Conservation (phyloP, 2,113 vertebrate genomes). For the Procavia capensis region DNA sequence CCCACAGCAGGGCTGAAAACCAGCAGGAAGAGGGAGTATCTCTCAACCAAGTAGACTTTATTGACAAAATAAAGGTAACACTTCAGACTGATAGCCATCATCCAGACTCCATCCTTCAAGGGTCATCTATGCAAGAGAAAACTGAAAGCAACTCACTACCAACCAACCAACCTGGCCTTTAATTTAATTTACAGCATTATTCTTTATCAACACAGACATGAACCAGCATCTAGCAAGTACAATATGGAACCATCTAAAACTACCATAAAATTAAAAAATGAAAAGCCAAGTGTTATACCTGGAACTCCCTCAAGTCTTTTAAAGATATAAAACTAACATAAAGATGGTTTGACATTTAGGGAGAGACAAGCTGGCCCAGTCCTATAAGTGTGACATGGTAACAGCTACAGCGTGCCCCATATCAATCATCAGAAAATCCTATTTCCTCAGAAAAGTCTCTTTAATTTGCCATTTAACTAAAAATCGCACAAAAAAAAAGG, state of each 20-base stretch:
- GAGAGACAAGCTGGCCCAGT: neutral
- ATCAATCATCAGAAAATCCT: neutral
- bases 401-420: neutral
- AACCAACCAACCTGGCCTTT: neutral
- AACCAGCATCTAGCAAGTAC: neutral
- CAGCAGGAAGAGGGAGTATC: neutral
- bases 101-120: neutral
- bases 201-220: neutral
- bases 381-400: neutral
- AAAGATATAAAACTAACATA: slow-evolving; percentile 44
- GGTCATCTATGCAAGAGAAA: neutral
- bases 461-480: slow-evolving; percentile 43
- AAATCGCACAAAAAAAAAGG: slow-evolving; percentile 19
- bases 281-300: slow-evolving; percentile 30
- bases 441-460: slow-evolving; percentile 12
- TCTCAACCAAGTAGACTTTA: neutral
- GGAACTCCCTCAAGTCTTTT: slow-evolving; percentile 5
- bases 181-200: neutral
- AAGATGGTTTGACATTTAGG: neutral
- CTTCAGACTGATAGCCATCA: neutral
- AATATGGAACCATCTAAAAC: neutral
- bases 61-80: neutral
- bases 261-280: neutral
- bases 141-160: slow-evolving; percentile 1
- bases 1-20: neutral